These are phyloP conservation scores for Notamacropus eugenii DNA, from an alignment of 2,797 vertebrate species.

Conservation along the genomic window DNA sequence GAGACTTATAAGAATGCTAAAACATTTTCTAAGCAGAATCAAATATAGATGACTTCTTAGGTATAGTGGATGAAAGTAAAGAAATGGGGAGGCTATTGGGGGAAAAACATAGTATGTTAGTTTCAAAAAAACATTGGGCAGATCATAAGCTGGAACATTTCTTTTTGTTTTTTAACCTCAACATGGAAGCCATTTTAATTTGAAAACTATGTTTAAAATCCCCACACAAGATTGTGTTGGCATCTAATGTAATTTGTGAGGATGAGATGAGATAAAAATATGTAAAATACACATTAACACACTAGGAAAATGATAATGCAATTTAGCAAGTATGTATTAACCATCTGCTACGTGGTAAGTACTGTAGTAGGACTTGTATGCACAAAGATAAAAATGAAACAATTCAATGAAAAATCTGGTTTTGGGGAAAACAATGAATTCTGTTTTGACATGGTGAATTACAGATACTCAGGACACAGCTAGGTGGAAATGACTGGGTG, in stretches of 20 bases:
- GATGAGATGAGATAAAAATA: neutral
- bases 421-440: neutral
- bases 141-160: neutral
- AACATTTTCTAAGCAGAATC: neutral
- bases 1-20: neutral
- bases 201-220: neutral
- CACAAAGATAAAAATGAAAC: neutral
- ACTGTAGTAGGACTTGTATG: neutral
- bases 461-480: neutral
- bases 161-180: neutral
- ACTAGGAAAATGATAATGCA: neutral
- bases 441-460: neutral
- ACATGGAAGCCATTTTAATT: neutral
- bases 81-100: neutral
- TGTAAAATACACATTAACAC: neutral
- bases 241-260: neutral
- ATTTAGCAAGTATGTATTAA: neutral
- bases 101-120: neutral
- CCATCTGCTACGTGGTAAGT: neutral
- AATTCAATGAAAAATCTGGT: neutral
- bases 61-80: neutral
- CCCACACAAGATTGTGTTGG: neutral
- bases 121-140: neutral
- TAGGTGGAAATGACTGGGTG: neutral
- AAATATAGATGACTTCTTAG: neutral